phyloP scores from a whole-genome alignment of 2,888 invertebrate species.

The Agrilus cyanescens region DNA sequence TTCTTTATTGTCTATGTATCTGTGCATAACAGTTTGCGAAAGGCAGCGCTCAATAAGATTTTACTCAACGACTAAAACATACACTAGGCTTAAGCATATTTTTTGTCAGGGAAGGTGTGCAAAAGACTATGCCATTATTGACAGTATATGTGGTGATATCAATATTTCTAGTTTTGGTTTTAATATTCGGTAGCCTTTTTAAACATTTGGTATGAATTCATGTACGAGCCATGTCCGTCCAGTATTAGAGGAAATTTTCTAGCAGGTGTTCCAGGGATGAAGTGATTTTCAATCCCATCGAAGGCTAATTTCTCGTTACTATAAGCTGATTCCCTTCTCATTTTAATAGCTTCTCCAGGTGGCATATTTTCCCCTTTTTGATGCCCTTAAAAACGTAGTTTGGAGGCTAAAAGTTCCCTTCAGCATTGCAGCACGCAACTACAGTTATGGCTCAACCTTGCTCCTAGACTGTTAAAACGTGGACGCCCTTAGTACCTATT shows the following conservation, averaged over 20 bases:
- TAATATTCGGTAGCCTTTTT: background rate
- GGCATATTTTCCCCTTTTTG: slow-evolving; percentile 1
- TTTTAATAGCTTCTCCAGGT: background rate
- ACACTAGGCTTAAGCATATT: too few species aligned
- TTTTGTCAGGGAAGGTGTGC: too few species aligned
- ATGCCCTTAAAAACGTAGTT: background rate
- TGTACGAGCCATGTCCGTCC: slow-evolving; percentile 1
- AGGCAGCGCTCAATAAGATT: too few species aligned
- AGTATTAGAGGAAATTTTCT: slow-evolving; percentile 1
- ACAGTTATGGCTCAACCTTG: background rate
- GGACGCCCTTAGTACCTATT: background rate
- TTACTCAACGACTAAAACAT: too few species aligned
- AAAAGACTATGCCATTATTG: too few species aligned
- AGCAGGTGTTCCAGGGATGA: background rate
- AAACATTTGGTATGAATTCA: slow-evolving; percentile 2
- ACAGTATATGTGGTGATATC: too few species aligned
- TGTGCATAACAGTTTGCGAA: too few species aligned
- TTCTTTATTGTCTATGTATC: too few species aligned
- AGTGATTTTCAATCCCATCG: slow-evolving; percentile 1
- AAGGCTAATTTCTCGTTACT: background rate
- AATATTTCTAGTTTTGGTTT: too few species aligned
- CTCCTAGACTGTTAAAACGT: too few species aligned
- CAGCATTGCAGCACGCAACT: slow-evolving; percentile 2
- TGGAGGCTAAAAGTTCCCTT: background rate
- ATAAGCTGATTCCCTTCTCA: background rate